phyloP scores from a whole-genome alignment of 2,797 vertebrate genomes.

The Florisuga fusca region DNA sequence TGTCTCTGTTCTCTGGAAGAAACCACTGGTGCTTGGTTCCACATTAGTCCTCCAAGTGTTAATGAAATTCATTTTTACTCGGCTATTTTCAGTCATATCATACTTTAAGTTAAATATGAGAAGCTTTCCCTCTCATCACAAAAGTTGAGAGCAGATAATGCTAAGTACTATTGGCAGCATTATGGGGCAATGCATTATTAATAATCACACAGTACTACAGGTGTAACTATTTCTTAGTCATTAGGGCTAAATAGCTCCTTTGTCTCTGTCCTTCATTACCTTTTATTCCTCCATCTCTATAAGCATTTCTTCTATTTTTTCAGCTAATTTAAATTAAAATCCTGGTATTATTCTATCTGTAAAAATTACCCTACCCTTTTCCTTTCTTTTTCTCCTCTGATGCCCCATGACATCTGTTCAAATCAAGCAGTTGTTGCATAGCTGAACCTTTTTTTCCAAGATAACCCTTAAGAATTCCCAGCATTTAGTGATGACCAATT shows the following conservation, averaged over 20 bases:
- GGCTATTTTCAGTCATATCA: background rate
- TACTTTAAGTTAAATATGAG: background rate
- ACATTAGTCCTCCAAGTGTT: background rate
- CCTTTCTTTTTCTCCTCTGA: background rate
- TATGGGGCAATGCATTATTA: background rate
- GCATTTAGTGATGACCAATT: background rate
- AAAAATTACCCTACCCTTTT: background rate
- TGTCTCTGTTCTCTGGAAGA: background rate
- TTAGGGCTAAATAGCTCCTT: background rate
- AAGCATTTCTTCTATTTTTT: background rate
- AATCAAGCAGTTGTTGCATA: background rate
- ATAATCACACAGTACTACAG: background rate
- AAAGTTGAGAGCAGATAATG: background rate
- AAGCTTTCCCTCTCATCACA: background rate
- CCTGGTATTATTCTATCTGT: background rate
- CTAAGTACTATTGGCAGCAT: background rate
- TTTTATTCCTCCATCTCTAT: background rate
- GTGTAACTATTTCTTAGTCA: background rate
- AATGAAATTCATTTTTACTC: background rate
- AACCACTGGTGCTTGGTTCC: background rate
- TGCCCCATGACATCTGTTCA: background rate
- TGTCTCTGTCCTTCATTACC: background rate
- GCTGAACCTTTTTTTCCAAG: background rate
- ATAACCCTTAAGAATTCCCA: background rate
- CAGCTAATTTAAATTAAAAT: background rate